Evolutionary conservation across 2,797 vertebrate species (phyloP).

Genomic region (Alauda arvensis): DNA sequence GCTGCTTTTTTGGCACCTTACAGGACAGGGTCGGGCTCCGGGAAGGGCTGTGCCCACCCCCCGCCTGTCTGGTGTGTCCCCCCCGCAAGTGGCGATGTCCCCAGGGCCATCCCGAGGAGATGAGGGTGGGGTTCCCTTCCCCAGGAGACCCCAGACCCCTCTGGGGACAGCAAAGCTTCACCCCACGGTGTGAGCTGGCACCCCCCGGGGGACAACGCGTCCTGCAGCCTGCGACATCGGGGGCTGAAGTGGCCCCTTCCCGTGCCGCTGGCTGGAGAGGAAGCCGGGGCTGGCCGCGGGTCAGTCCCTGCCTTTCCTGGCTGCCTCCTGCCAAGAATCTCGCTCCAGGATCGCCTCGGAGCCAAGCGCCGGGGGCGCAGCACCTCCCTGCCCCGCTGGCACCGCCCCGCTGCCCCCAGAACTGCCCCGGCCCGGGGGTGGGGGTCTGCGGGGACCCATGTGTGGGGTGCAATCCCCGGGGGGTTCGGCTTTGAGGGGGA

Average conservation of each 20-base stretch:
- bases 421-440: not conserved
- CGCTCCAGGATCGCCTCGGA: fast-evolving
- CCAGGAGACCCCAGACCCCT: not conserved
- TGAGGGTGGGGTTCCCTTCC: not conserved
- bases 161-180: fast-evolving
- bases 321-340: not conserved
- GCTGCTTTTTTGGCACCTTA: fast-evolving
- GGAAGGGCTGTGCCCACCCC: fast-evolving
- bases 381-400: not conserved
- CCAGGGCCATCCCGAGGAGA: no score
- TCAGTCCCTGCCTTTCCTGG: conserved; percentile 35
- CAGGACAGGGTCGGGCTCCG: not conserved
- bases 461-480: not conserved
- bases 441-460: not conserved
- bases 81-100: fast-evolving
- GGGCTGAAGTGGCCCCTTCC: not conserved
- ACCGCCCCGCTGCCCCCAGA: not conserved
- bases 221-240: not conserved
- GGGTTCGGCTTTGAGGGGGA: not conserved
- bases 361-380: fast-evolving
- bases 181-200: fast-evolving
- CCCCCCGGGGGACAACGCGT: fast-evolving
- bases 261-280: not conserved
- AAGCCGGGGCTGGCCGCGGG: not conserved
- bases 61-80: not conserved